Base-by-base conservation (phyloP, 2,797 vertebrate genomes). In the Paramormyrops hopkinsi region DNA sequence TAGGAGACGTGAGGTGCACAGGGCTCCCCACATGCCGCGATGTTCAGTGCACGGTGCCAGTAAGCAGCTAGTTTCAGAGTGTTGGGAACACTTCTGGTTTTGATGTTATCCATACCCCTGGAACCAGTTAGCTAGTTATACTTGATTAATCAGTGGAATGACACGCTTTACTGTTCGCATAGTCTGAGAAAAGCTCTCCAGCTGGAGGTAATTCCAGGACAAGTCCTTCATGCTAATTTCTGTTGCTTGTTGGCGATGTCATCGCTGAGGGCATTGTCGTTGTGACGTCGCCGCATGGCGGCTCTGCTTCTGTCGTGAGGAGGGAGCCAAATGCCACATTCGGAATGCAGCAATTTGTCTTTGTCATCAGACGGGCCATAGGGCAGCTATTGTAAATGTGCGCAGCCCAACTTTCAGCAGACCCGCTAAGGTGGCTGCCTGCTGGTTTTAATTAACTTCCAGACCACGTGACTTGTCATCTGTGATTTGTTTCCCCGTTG, bases 401-500 rank as follows among this genome's bases (percentile, higher is more conserved):
- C 25, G 19, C 22, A 50, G 65, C 65, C 46, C 25, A 86, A 22
- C 87, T 87, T 62, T 87, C 33, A 87, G 62, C 46, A 46, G 89
- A 44, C 92, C 84, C 89, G 14, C 90, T 90, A 91, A 90, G 92
- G 90, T 91, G 89, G 92, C 44, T 2, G 46, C 94, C 91, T 91
- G 95, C 93, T 95, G 94, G 91, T 91, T 93, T 95, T 93, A 90
- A 92, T 96, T 95, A 94, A 91, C 93, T 85, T 94, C 94, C 92
- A 91, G 91, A 94, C 92, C 94, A 94, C 95, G 93, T 96, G 95
- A 94, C 96, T 92, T 95, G 95, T 95, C 94, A 93, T 96, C 95
- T 93, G 94, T 89, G 92, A 94, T 93, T 83, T 95, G 93, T 96
- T 97, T 96, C 95, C 95, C 95, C 94, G 95, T 94, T 93, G 95